Evolutionary conservation across 2,797 vertebrate genomes (phyloP).

Genomic region (Sternarchorhynchus goeldii): DNA sequence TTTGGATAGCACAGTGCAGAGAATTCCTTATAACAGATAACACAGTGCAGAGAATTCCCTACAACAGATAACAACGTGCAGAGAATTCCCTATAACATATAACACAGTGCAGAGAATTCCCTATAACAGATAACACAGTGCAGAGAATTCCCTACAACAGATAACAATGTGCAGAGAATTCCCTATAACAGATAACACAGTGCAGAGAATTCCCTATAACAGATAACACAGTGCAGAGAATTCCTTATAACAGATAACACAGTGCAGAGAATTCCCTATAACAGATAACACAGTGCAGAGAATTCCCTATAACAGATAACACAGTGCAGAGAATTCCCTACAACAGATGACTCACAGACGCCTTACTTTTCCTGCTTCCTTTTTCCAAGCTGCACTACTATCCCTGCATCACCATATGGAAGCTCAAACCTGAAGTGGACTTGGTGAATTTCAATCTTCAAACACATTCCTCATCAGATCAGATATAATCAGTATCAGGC

Average conservation of each 20-base stretch:
- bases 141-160: not conserved
- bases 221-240: not conserved
- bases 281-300: conserved; percentile 5
- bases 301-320: conserved; percentile 7
- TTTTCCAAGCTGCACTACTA: not conserved
- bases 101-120: not conserved
- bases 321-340: not conserved
- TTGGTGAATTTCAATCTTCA: not conserved
- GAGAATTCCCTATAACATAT: conserved; percentile 11
- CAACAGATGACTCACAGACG: conserved; percentile 1
- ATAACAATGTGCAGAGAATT: not conserved
- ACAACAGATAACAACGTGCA: conserved; percentile 8
- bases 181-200: conserved; percentile 9
- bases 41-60: not conserved
- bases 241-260: conserved; percentile 1
- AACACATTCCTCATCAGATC: conserved; percentile 16
- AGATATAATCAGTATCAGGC: not conserved
- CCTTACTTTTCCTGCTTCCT: not conserved
- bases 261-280: conserved; percentile 5
- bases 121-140: not conserved
- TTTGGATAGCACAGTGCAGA: not conserved
- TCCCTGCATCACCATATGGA: not conserved
- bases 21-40: conserved; percentile 10
- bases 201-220: conserved; percentile 12
- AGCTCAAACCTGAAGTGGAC: not conserved